Base-by-base conservation (phyloP, 2,888 invertebrate species). In the Petrophora chlorosata region DNA sequence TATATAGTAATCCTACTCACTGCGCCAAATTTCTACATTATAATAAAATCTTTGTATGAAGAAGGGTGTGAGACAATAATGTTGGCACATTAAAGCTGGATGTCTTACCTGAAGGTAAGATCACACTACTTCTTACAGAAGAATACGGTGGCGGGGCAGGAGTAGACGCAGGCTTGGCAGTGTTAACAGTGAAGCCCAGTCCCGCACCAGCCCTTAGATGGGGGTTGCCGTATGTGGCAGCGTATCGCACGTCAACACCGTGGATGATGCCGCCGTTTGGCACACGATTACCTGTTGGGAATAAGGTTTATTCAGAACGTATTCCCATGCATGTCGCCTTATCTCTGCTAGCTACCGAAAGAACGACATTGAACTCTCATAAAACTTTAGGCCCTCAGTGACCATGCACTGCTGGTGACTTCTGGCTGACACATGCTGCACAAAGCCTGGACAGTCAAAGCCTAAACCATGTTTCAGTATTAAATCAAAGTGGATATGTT, bases 141-240 rank as follows among this genome's bases (percentile, higher is more conserved):
- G 92, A 92, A 72, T 95, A 95, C 1, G 95, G 95, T 3, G 95
- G 95, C 28, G 95, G 95, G 34, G 95, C 95, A 12, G 95, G 96
- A 25, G 95, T 96, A 1, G 94, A 95, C 25, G 94, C 94, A 3
- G 94, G 95, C 81, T 95, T 95, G 34, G 92, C 94, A 53, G 94
- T 95, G 82, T 92, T 92, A 52, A 92, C 90, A 57, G 86, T 82
- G 39, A 85, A 85, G 0, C 89, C 92, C 7, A 92, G 76, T 0
- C 85, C 92, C 53, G 92, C 93, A 35, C 93, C 93, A 50, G 93
- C 93, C 72, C 97, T 91, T 57, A 97, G 88, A 81, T 97, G 97
- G 0, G 97, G 97, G 82, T 97, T 97, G 45, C 96, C 96, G 72
- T 97, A 97, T 4, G 96, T 95, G 23, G 97, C 97, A 38, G 96